A percentile compares a stretch with the other conserved stretches of the same genome.
phyloP scores from a whole-genome alignment of 2,113 vertebrate species.

The Ovis canadensis region DNA sequence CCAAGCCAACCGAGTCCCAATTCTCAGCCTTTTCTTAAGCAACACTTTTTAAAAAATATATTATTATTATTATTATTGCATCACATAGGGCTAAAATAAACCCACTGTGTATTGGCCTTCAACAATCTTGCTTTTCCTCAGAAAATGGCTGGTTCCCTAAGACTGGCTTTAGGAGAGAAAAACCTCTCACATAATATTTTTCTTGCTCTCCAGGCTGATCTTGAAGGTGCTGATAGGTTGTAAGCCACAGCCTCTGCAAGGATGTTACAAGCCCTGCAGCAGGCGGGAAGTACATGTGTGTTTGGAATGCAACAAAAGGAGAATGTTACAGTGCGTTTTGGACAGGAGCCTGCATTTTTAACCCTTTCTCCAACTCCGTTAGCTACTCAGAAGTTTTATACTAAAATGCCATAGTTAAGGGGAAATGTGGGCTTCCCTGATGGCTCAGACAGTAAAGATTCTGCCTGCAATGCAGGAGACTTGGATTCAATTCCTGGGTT shows the following conservation, averaged over 20 bases:
- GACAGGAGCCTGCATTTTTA: conserved; percentile 35
- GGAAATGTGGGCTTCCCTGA: background rate
- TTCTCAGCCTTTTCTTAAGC: conserved; percentile 48
- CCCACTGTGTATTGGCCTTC: conserved; percentile 59
- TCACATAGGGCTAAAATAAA: conserved; percentile 61
- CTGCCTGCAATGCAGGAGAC: background rate
- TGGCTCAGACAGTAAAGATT: background rate
- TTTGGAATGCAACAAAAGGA: conserved; percentile 61
- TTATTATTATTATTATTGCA: background rate
- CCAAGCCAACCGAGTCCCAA: conserved; percentile 35
- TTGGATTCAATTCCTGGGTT: background rate
- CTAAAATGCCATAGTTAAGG: background rate
- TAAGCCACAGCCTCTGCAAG: conserved; percentile 44
- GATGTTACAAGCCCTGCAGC: conserved; percentile 49
- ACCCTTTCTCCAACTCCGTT: conserved; percentile 24
- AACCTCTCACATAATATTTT: conserved; percentile 64
- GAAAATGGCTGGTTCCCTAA: conserved; percentile 59
- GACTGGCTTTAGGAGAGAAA: conserved; percentile 59
- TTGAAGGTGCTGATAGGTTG: conserved; percentile 61
- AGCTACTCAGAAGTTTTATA: background rate
- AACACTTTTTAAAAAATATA: conserved; percentile 11
- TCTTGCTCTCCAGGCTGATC: conserved; percentile 40
- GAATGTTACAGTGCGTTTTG: conserved; percentile 8
- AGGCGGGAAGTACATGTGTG: conserved; percentile 49
- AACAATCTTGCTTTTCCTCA: conserved; percentile 58